Evolutionary conservation across 2,888 invertebrate genomes (phyloP).

Genomic region (Sinohyriopsis cumingii): DNA sequence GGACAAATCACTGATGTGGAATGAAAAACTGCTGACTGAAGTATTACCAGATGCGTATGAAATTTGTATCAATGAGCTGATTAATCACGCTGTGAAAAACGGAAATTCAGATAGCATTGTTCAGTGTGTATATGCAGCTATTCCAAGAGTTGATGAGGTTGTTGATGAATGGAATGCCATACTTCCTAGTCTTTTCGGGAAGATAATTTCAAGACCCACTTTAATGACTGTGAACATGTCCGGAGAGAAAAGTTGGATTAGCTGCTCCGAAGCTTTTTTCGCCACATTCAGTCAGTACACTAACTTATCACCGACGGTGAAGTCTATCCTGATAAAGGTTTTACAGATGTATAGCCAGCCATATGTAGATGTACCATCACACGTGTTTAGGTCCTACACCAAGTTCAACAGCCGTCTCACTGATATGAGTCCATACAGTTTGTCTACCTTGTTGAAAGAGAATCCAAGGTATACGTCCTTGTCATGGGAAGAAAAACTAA

Average conservation of each 20-base stretch:
- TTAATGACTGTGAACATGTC: conserved; percentile 10
- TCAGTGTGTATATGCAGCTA: conserved; percentile 13
- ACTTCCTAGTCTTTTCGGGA: conserved; percentile 28
- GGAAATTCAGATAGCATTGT: conserved; percentile 15
- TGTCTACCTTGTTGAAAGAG: neutral
- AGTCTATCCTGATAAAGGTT: too few species aligned
- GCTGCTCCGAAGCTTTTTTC: too few species aligned
- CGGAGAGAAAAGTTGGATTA: conserved; percentile 11
- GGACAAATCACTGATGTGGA: conserved; percentile 60
- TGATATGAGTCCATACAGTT: neutral
- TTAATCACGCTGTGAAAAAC: conserved; percentile 7
- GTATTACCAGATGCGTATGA: conserved; percentile 49
- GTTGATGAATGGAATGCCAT: conserved; percentile 32
- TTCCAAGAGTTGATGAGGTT: conserved; percentile 24
- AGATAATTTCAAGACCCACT: neutral
- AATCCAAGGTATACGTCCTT: neutral
- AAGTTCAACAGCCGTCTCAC: neutral
- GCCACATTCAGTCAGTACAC: too few species aligned
- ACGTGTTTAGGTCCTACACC: too few species aligned
- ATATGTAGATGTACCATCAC: too few species aligned
- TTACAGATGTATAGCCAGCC: too few species aligned
- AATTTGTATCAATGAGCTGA: conserved; percentile 30
- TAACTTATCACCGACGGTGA: too few species aligned
- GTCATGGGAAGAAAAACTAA: conserved; percentile 3
- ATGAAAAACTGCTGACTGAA: conserved; percentile 54